These are phyloP conservation scores for Clusia tigrina DNA, from an alignment of 2,888 invertebrate genomes.

Conservation along the genomic window DNA sequence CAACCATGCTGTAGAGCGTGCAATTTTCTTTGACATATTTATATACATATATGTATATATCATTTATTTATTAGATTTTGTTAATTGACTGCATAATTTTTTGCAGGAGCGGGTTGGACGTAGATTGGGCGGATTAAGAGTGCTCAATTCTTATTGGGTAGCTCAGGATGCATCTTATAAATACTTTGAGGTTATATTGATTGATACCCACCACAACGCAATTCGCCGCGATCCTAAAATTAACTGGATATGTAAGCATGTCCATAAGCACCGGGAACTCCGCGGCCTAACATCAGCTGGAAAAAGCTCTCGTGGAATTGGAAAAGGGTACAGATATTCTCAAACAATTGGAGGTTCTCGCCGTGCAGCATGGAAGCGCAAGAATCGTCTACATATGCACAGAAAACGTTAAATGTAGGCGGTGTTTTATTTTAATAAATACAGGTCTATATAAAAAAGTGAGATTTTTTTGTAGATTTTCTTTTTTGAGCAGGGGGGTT, in stretches of 20 bases:
- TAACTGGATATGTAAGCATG: conserved; percentile 96
- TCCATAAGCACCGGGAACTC: conserved; percentile 97
- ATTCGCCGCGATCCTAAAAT: conserved; percentile 94
- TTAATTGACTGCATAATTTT: too few species aligned
- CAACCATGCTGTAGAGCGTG: too few species aligned
- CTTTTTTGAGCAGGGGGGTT: too few species aligned
- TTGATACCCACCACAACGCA: conserved; percentile 74
- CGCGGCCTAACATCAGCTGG: conserved; percentile 97
- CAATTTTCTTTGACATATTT: too few species aligned
- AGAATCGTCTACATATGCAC: conserved; percentile 91
- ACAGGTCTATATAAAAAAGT: too few species aligned
- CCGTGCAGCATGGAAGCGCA: conserved; percentile 92
- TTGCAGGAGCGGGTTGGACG: conserved; percentile 94
- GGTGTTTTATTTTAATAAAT: neutral
- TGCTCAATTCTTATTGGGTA: conserved; percentile 99
- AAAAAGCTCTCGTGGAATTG: conserved; percentile 93
- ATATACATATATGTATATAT: too few species aligned
- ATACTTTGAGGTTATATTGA: conserved; percentile 92
- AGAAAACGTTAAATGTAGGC: conserved; percentile 86
- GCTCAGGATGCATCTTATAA: conserved; percentile 99
- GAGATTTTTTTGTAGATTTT: too few species aligned
- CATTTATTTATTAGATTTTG: too few species aligned
- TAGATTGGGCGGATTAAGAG: conserved; percentile 90
- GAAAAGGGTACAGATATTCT: conserved; percentile 91
- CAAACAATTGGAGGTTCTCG: conserved; percentile 98